Evolutionary conservation across 2,113 vertebrate genomes (phyloP).

Genomic region (Lucifuga dentata): DNA sequence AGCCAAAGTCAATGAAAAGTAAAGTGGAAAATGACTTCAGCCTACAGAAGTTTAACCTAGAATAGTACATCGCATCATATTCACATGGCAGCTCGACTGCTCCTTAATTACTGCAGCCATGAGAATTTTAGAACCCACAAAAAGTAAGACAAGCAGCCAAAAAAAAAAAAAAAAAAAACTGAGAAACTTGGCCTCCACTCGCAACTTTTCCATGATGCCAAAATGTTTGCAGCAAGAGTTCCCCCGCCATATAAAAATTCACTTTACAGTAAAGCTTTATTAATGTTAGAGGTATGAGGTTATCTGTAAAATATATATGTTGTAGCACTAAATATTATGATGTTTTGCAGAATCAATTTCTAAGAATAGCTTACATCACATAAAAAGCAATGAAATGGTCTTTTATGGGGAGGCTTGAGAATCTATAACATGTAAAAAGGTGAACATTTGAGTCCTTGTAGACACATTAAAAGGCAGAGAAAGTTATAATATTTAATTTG

Average conservation of each 20-base stretch:
- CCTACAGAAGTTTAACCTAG: too few species aligned
- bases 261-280: neutral
- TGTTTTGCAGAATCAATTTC: constrained; percentile 19
- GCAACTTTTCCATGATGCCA: too few species aligned
- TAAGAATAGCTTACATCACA: constrained; percentile 16
- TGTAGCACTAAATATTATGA: neutral
- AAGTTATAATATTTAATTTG: constrained; percentile 1
- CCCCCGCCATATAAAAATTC: neutral
- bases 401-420: neutral
- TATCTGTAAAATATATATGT: constrained; percentile 12
- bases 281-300: constrained; percentile 14
- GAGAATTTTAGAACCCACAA: neutral
- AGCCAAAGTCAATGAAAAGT: too few species aligned
- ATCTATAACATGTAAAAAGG: constrained; percentile 1
- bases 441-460: constrained; percentile 8
- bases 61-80: too few species aligned
- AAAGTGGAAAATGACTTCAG: too few species aligned
- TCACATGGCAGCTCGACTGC: too few species aligned
- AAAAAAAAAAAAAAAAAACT: neutral
- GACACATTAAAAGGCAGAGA: constrained; percentile 16
- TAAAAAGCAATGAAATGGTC: constrained; percentile 23
- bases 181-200: too few species aligned
- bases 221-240: neutral
- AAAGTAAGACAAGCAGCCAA: neutral
- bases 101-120: too few species aligned